Percentiles rank a stretch among this genome's conserved stretches.
These are phyloP conservation scores for Chirona hameri DNA, from an alignment of 2,888 invertebrate species.

Conservation along the genomic window DNA sequence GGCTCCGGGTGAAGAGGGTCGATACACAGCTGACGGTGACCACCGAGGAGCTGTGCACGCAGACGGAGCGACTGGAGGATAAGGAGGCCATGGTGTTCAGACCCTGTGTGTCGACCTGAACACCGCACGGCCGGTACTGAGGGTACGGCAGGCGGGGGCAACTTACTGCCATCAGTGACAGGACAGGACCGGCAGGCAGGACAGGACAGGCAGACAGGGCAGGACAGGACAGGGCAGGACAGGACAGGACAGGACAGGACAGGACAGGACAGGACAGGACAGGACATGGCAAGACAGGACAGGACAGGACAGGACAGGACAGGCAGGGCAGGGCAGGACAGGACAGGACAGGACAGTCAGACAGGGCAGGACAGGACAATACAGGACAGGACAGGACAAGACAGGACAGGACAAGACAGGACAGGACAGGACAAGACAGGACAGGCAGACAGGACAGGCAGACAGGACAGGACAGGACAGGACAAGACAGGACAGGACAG, in stretches of 20 bases:
- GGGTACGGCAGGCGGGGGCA: too few species aligned
- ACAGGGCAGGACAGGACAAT: too few species aligned
- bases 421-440: not conserved
- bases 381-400: not conserved
- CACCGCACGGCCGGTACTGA: not conserved
- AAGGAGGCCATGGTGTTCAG: not conserved
- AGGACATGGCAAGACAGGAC: not conserved
- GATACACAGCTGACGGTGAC: not conserved
- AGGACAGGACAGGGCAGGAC: not conserved
- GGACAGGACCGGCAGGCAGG: not conserved
- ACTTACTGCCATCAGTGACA: too few species aligned
- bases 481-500: not conserved
- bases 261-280: not conserved
- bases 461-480: not conserved
- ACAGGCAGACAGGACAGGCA: too few species aligned
- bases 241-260: not conserved
- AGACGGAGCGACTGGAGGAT: not conserved
- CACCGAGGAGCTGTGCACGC: not conserved
- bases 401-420: not conserved
- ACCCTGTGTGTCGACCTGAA: not conserved
- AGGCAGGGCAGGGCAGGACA: too few species aligned
- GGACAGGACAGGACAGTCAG: too few species aligned
- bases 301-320: too few species aligned
- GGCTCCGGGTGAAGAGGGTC: not conserved
- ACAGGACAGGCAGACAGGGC: too few species aligned